Evolutionary conservation across 1,140 invertebrate genomes (phyloP).

Genomic region (Drosophila kanapiae): DNA sequence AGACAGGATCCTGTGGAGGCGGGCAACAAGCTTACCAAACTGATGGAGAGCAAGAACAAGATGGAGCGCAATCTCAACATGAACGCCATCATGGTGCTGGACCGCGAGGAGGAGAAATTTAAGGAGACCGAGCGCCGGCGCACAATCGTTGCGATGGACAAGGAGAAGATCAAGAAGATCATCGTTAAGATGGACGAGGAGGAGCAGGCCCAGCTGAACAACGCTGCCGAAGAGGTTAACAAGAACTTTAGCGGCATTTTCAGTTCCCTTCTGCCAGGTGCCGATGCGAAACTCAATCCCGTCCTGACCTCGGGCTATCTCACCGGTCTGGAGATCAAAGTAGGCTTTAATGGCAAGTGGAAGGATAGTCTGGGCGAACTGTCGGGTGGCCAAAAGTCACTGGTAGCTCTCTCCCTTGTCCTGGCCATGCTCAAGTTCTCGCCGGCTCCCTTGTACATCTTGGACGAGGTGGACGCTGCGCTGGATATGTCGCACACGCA

Average conservation of each 20-base stretch:
- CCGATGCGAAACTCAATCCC: conserved; percentile 93
- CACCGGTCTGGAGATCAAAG: conserved; percentile 95
- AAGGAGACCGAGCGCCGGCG: conserved; percentile 93
- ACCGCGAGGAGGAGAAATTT: conserved; percentile 95
- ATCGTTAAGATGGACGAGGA: conserved; percentile 96
- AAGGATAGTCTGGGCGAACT: conserved; percentile 98
- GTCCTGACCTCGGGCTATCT: conserved; percentile 90
- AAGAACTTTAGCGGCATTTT: conserved; percentile 99
- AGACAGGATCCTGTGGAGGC: conserved; percentile 88
- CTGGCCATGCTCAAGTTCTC: conserved; percentile 98
- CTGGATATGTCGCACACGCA: conserved; percentile 99
- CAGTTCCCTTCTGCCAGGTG: conserved; percentile 94
- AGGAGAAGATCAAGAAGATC: conserved; percentile 92
- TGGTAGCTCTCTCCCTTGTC: conserved; percentile 98
- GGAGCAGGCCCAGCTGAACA: conserved; percentile 92
- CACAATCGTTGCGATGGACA: conserved; percentile 94
- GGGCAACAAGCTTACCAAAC: conserved; percentile 87
- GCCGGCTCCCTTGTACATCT: conserved; percentile 98
- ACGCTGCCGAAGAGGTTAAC: conserved; percentile 94
- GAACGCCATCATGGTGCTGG: conserved; percentile 93
- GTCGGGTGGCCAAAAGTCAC: conserved; percentile 97
- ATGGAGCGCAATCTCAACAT: conserved; percentile 93
- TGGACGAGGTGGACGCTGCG: conserved; percentile 99
- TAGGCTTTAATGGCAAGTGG: conserved; percentile 97
- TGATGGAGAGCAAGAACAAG: conserved; percentile 90